Evolutionary conservation across 2,888 invertebrate species (phyloP).

Genomic region (Ceraclea dissimilis): DNA sequence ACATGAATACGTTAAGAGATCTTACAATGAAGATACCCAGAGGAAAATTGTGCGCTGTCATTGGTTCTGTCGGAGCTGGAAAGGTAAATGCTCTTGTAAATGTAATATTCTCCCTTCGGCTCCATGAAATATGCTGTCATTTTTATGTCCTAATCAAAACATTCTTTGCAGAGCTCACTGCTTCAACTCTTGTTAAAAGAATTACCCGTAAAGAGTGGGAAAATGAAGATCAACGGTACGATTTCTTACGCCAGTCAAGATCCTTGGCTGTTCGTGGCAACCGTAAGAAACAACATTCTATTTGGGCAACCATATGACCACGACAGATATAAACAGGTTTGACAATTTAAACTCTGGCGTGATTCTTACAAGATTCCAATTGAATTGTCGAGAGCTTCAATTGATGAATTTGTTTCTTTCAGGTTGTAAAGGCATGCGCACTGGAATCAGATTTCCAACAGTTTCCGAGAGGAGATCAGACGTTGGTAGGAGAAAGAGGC

Average conservation of each 20-base stretch:
- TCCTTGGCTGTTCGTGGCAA: slow-evolving; percentile 74
- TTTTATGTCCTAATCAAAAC: too few species aligned
- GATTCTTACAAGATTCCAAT: too few species aligned
- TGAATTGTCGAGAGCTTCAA: too few species aligned
- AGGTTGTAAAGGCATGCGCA: slow-evolving; percentile 56
- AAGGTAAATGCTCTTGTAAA: slow-evolving; percentile 32
- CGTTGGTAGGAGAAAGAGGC: slow-evolving; percentile 71
- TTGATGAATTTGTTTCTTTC: not conserved
- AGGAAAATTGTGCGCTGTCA: slow-evolving; percentile 55
- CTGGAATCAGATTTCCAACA: slow-evolving; percentile 59
- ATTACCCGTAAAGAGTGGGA: slow-evolving; percentile 43
- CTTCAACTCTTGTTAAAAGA: slow-evolving; percentile 45
- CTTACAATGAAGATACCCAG: slow-evolving; percentile 30
- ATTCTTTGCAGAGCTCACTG: slow-evolving; percentile 37
- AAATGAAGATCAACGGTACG: slow-evolving; percentile 50
- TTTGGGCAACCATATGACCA: slow-evolving; percentile 54
- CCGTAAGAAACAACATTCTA: slow-evolving; percentile 55
- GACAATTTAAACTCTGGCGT: not conserved
- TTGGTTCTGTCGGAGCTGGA: slow-evolving; percentile 72
- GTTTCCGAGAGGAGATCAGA: slow-evolving; percentile 63
- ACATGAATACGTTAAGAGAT: slow-evolving; percentile 6
- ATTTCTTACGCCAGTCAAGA: slow-evolving; percentile 75
- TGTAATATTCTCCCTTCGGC: not conserved
- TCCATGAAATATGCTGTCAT: too few species aligned
- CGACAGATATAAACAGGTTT: slow-evolving; percentile 50